phyloP scores from a whole-genome alignment of 2,888 invertebrate genomes.

The Caradrina kadenii region DNA sequence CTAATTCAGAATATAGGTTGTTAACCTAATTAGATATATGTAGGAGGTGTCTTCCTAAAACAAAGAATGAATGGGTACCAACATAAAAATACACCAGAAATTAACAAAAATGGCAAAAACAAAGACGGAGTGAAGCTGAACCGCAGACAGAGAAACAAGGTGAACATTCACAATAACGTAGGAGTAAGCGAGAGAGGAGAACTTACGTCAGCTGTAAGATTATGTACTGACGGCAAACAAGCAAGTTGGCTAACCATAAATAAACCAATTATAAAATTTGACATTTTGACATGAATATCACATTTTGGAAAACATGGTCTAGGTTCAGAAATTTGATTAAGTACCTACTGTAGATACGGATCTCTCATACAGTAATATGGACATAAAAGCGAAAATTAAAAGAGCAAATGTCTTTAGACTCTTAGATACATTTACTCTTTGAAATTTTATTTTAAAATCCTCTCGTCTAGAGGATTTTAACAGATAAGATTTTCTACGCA shows the following conservation, averaged over 20 bases:
- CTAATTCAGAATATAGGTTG: not conserved
- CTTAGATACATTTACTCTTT: too few relatives aligned
- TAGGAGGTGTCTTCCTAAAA: not conserved
- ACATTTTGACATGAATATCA: not conserved
- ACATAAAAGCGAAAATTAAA: not conserved
- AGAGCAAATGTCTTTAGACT: too few relatives aligned
- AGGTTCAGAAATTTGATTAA: not conserved
- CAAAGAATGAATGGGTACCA: not conserved
- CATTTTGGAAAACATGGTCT: not conserved
- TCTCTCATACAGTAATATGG: not conserved
- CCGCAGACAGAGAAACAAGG: not conserved
- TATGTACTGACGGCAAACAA: slow-evolving; percentile 38
- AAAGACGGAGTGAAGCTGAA: slow-evolving; percentile 17
- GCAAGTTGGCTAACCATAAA: slow-evolving; percentile 48
- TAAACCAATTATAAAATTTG: slow-evolving; percentile 1
- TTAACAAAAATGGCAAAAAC: slow-evolving; percentile 13
- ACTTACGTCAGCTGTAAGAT: slow-evolving; percentile 34
- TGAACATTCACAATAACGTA: slow-evolving; percentile 5
- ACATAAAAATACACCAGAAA: slow-evolving; percentile 11
- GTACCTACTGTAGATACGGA: not conserved
- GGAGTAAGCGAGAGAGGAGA: slow-evolving; percentile 39
- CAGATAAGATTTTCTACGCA: not conserved
- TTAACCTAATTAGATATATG: slow-evolving; percentile 14
- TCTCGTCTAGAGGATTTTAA: not conserved
- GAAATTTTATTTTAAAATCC: too few relatives aligned